Evolutionary conservation across 2,888 invertebrate species (phyloP).

Genomic region (Seira ritae): DNA sequence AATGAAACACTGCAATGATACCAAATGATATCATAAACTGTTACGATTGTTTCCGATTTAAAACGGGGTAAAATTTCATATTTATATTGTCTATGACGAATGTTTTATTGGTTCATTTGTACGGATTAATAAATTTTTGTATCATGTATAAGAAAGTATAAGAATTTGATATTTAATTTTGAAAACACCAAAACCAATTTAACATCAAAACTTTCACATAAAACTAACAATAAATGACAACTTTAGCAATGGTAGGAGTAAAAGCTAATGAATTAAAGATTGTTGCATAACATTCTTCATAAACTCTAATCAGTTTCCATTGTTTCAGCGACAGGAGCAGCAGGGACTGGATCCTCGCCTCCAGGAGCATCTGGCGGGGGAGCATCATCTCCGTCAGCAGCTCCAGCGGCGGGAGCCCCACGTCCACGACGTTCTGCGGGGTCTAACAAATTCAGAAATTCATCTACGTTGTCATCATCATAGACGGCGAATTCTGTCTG

Average conservation of each 20-base stretch:
- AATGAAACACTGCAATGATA: no score
- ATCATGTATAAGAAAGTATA: no score
- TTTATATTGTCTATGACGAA: no score
- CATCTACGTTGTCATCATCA: conserved; percentile 84
- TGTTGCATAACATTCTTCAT: not conserved
- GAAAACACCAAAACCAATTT: no score
- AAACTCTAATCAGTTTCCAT: conserved; percentile 41
- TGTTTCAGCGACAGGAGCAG: conserved; percentile 43
- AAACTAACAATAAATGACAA: not conserved
- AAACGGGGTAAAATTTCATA: no score
- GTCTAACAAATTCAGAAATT: conserved; percentile 80
- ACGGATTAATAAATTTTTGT: no score
- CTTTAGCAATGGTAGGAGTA: not conserved
- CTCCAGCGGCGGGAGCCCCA: conserved; percentile 75
- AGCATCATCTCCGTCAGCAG: conserved; percentile 60
- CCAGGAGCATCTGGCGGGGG: conserved; percentile 62
- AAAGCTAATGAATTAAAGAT: not conserved
- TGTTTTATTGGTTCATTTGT: no score
- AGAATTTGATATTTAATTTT: no score
- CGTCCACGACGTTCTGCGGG: conserved; percentile 78
- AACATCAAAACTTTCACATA: no score
- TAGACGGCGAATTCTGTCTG: conserved; percentile 87
- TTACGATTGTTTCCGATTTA: no score
- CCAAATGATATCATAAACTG: no score
- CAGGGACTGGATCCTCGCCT: conserved; percentile 42